phyloP scores from a whole-genome alignment of 2,888 invertebrate species.

The Brachyopa scutellaris region DNA sequence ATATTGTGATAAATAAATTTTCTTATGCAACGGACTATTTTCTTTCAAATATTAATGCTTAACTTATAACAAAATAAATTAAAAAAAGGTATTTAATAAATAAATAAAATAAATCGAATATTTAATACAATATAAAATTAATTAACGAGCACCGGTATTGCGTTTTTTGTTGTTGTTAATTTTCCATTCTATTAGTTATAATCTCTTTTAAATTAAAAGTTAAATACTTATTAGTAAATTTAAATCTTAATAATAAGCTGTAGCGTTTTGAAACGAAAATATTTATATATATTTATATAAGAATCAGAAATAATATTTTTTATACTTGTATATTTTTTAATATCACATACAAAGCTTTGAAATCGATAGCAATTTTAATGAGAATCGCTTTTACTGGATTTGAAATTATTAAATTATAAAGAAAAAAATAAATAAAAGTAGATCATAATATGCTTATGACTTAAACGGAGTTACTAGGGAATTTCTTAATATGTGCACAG shows the following conservation, averaged over 20 bases:
- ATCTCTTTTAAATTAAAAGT: slow-evolving; percentile 26
- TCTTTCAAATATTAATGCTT: slow-evolving; percentile 41
- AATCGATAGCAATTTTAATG: slow-evolving; percentile 38
- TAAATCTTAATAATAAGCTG: slow-evolving; percentile 41
- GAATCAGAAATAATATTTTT: slow-evolving; percentile 64
- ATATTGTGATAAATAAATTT: slow-evolving; percentile 64
- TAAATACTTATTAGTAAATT: slow-evolving; percentile 26
- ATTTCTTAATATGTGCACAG: slow-evolving; percentile 51
- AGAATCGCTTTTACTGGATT: slow-evolving; percentile 65
- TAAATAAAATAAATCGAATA: neutral
- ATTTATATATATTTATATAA: slow-evolving; percentile 59
- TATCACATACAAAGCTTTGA: slow-evolving; percentile 61
- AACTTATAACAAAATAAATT: slow-evolving; percentile 3
- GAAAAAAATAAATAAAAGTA: neutral
- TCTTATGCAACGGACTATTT: slow-evolving; percentile 68
- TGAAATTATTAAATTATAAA: slow-evolving; percentile 27
- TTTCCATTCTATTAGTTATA: slow-evolving; percentile 2
- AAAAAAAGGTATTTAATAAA: slow-evolving; percentile 6
- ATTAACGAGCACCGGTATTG: slow-evolving; percentile 46
- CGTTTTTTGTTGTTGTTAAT: slow-evolving; percentile 27
- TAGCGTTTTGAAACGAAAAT: slow-evolving; percentile 50
- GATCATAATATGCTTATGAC: slow-evolving; percentile 11
- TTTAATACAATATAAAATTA: neutral
- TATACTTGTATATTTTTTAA: slow-evolving; percentile 68
- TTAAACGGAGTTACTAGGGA: neutral